These are phyloP conservation scores for Camponotus floridanus DNA, from an alignment of 1,140 invertebrate genomes.

Conservation along the genomic window DNA sequence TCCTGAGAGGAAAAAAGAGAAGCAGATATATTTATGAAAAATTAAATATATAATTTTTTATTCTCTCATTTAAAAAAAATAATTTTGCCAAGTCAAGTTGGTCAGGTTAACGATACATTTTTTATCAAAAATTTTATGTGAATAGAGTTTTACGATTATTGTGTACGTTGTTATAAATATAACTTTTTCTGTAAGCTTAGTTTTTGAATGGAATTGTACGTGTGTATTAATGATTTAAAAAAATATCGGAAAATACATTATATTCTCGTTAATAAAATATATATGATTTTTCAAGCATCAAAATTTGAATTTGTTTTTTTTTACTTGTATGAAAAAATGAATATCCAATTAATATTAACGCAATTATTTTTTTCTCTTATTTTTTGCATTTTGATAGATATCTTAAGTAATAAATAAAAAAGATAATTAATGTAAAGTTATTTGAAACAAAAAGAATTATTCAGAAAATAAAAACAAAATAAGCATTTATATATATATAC, in stretches of 20 bases:
- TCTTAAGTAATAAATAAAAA: neutral
- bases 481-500: neutral
- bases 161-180: neutral
- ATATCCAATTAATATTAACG: neutral
- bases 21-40: neutral
- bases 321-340: neutral
- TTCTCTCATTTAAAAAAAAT: neutral
- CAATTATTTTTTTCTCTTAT: neutral
- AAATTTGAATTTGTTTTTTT: neutral
- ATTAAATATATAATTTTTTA: neutral
- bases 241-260: constrained; percentile 40
- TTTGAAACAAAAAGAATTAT: neutral
- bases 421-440: neutral
- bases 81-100: neutral
- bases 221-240: constrained; percentile 28
- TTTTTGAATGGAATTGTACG: constrained; percentile 52
- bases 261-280: neutral
- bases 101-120: too few species aligned
- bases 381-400: neutral
- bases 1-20: constrained; percentile 86
- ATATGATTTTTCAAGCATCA: neutral
- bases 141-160: neutral
- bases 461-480: neutral
- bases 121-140: neutral
- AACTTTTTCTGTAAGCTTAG: constrained; percentile 38